A percentile compares a stretch with the other conserved stretches of the same genome.
phyloP scores from a whole-genome alignment of 2,888 invertebrate species.

The Glyphotaelius pellucidus region DNA sequence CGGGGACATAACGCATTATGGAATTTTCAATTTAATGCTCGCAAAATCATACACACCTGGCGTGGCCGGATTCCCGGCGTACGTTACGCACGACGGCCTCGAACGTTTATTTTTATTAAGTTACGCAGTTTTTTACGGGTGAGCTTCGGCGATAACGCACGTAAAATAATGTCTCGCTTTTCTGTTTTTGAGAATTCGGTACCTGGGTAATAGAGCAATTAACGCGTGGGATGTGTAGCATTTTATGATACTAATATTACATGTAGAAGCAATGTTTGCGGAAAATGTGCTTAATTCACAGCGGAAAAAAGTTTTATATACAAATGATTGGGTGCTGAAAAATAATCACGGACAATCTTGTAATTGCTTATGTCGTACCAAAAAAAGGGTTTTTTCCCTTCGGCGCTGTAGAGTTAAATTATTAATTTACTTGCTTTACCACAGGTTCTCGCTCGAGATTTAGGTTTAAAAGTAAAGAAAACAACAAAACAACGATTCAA shows the following conservation, averaged over 20 bases:
- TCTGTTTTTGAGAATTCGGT: neutral
- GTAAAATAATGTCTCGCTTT: conserved; percentile 12
- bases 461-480: neutral
- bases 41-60: conserved; percentile 11
- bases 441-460: neutral
- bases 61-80: neutral
- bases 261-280: neutral
- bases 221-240: neutral
- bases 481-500: neutral
- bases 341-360: neutral
- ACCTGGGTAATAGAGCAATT: neutral
- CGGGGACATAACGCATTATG: neutral
- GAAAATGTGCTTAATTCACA: neutral
- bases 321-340: neutral
- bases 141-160: neutral
- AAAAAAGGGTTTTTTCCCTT: neutral
- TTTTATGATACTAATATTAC: neutral
- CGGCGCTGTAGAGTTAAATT: neutral
- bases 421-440: too few species aligned
- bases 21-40: conserved; percentile 18
- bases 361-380: neutral
- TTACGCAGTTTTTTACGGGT: conserved; percentile 3
- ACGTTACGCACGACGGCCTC: neutral
- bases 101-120: conserved; percentile 29
- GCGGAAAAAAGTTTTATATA: neutral